Conservation (phyloP, 2,888 invertebrate genomes). For the Temnothorax ravouxi region DNA sequence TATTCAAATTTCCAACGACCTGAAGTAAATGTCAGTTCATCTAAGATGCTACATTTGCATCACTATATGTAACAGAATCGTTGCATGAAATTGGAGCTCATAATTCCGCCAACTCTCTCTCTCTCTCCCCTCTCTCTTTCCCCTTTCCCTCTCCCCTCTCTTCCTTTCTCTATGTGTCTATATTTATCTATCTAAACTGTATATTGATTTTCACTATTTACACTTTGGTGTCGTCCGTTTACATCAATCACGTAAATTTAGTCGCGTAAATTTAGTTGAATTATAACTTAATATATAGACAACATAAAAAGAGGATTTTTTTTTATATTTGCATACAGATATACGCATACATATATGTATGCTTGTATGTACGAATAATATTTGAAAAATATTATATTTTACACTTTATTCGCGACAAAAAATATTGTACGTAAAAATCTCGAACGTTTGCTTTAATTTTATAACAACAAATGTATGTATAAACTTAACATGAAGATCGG, state of each 20-base stretch:
- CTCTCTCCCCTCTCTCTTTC: not conserved
- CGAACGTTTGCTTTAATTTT: not conserved
- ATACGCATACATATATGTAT: no score
- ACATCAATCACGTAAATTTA: constrained; percentile 62
- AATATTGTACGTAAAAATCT: not conserved
- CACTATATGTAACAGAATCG: constrained; percentile 50
- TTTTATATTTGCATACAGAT: no score
- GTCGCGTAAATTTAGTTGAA: not conserved
- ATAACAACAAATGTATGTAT: not conserved
- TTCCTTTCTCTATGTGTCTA: not conserved
- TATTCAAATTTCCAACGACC: constrained; percentile 46
- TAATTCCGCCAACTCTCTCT: constrained; percentile 62
- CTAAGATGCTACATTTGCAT: constrained; percentile 56
- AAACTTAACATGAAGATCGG: constrained; percentile 3
- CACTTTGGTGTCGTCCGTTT: constrained; percentile 38
- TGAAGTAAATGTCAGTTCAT: constrained; percentile 52
- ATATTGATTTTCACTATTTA: constrained; percentile 71
- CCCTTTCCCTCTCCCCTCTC: not conserved
- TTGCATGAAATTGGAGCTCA: constrained; percentile 51
- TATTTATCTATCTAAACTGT: constrained; percentile 65
- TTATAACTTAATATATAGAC: not conserved
- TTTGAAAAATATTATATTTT: not conserved
- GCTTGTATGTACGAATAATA: not conserved
- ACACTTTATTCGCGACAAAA: not conserved
- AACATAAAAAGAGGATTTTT: not conserved